A percentile compares a stretch with the other conserved stretches of the same genome.
phyloP scores from a whole-genome alignment of 2,113 vertebrate species.

The human region DNA sequence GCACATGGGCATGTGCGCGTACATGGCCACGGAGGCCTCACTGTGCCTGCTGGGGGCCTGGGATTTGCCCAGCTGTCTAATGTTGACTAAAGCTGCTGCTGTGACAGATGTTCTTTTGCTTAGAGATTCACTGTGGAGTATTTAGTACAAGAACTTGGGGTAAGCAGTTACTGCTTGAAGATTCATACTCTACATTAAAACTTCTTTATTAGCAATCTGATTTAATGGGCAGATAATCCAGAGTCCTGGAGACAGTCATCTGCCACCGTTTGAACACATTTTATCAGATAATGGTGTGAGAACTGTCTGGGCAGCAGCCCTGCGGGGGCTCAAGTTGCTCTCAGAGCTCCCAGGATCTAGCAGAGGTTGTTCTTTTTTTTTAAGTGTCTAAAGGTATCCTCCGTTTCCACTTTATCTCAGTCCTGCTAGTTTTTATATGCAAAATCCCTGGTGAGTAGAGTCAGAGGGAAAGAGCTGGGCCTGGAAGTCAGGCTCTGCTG shows the following conservation, averaged over 20 bases:
- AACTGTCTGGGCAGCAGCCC: not conserved
- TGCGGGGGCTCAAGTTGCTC: not conserved
- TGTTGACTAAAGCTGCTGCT: not conserved
- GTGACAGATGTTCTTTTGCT: constrained; percentile 79
- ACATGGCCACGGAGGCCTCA: not conserved
- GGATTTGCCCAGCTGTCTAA: constrained; percentile 35
- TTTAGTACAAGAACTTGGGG: constrained; percentile 70
- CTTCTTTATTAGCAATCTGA: constrained; percentile 79
- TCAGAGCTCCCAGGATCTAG: not conserved
- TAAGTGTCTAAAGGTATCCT: not conserved
- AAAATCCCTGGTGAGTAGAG: not conserved
- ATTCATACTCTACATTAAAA: constrained; percentile 80
- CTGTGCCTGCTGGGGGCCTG: not conserved
- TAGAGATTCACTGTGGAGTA: constrained; percentile 78
- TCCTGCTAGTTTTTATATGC: not conserved
- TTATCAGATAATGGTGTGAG: constrained; percentile 51
- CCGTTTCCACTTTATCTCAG: not conserved
- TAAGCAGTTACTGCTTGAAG: constrained; percentile 76
- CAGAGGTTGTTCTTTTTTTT: not conserved
- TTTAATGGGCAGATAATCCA: constrained; percentile 76
- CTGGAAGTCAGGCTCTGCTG: not conserved
- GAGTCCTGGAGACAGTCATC: constrained; percentile 63
- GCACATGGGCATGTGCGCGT: not conserved
- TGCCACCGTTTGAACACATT: not conserved
- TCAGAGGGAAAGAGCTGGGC: not conserved